A percentile compares a stretch with the other conserved stretches of the same genome.
phyloP scores from a whole-genome alignment of 2,797 vertebrate genomes.

The Sternotherus odoratus region DNA sequence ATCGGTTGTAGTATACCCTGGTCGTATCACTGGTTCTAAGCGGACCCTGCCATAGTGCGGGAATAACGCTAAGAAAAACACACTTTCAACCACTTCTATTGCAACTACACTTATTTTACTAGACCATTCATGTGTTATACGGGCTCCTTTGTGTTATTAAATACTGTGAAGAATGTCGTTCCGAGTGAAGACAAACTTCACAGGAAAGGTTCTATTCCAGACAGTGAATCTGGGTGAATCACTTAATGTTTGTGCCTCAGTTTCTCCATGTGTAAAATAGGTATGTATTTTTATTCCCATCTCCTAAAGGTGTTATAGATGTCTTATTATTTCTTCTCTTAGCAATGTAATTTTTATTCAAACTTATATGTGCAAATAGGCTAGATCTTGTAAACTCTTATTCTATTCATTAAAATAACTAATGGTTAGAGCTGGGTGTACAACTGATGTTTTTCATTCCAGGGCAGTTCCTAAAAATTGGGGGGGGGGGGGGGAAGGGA shows the following conservation, averaged over 20 bases:
- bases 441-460: background rate
- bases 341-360: background rate
- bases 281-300: too few species aligned
- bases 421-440: background rate
- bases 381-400: background rate
- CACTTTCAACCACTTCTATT: background rate
- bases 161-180: background rate
- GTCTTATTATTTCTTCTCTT: background rate
- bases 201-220: background rate
- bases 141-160: background rate
- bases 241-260: background rate
- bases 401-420: background rate
- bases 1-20: too few species aligned
- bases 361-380: background rate
- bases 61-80: too few species aligned
- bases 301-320: background rate
- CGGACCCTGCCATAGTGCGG: too few species aligned
- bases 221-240: background rate
- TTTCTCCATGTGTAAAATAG: background rate
- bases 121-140: background rate
- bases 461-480: background rate
- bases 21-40: too few species aligned
- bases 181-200: background rate
- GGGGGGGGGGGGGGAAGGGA: rapidly evolving
- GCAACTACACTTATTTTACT: background rate